Conservation (phyloP, 2,888 invertebrate species). For the Drosophila birchii region DNA sequence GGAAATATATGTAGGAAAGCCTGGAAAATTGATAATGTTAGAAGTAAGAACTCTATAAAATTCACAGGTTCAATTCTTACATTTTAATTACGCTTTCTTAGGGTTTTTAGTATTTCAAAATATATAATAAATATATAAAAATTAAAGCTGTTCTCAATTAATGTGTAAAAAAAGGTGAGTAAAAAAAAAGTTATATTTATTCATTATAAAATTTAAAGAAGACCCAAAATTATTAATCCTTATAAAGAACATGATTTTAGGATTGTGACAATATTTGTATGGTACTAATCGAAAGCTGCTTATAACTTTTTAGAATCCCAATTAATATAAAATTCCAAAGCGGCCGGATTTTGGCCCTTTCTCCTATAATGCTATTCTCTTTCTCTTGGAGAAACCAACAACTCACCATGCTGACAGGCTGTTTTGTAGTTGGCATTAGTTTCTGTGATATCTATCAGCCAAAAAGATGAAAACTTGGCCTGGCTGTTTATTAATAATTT, state of each 20-base stretch:
- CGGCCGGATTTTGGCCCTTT: background rate
- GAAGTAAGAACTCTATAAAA: background rate
- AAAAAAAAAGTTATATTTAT: background rate
- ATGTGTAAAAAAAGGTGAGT: too few relatives aligned
- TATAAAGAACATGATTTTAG: background rate
- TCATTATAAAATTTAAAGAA: background rate
- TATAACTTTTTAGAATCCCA: constrained; percentile 1
- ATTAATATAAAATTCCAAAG: constrained; percentile 50
- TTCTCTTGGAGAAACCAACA: constrained; percentile 1
- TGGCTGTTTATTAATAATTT: constrained; percentile 36
- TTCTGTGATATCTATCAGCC: constrained; percentile 7
- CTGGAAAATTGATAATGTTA: background rate
- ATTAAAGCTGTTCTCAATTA: too few relatives aligned
- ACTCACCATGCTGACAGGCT: constrained; percentile 29
- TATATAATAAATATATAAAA: too few relatives aligned
- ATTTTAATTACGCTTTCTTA: too few relatives aligned
- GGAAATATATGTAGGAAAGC: background rate
- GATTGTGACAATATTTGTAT: constrained; percentile 60
- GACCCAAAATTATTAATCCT: background rate
- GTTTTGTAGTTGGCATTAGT: background rate
- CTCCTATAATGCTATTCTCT: background rate
- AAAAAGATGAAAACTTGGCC: background rate
- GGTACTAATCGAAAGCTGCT: constrained; percentile 7
- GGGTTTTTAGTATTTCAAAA: too few relatives aligned
- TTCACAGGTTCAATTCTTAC: too few relatives aligned